These are phyloP conservation scores for Tychaedon coryphoeus DNA, from an alignment of 2,113 vertebrate genomes.

Conservation along the genomic window DNA sequence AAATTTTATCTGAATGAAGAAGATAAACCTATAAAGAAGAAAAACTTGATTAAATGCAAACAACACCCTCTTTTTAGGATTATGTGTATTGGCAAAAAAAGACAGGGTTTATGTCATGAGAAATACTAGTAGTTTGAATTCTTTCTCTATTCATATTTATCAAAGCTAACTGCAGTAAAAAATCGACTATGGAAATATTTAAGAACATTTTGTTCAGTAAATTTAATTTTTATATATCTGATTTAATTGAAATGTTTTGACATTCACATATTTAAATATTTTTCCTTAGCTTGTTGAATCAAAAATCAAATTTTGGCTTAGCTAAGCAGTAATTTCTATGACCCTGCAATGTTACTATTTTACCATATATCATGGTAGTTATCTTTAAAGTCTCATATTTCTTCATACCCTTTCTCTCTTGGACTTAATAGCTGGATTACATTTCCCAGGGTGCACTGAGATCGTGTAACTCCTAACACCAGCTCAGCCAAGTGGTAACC, in stretches of 20 bases:
- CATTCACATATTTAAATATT: neutral
- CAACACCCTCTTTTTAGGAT: neutral
- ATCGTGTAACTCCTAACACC: neutral
- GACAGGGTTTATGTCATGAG: neutral
- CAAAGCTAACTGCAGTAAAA: neutral
- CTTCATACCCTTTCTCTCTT: neutral
- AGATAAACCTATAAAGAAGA: neutral
- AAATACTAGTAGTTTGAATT: neutral
- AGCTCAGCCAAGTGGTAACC: neutral
- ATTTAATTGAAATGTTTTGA: conserved; percentile 36
- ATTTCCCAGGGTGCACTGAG: neutral
- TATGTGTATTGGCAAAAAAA: neutral
- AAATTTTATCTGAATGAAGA: neutral
- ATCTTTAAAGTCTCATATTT: neutral
- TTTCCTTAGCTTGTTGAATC: neutral
- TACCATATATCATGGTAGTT: neutral
- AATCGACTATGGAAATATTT: neutral
- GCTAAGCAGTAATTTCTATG: neutral
- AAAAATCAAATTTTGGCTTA: conserved; percentile 19
- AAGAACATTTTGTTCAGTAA: neutral
- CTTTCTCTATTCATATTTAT: neutral
- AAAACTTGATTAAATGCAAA: neutral
- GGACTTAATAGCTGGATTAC: neutral
- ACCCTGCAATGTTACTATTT: neutral
- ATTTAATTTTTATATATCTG: conserved; percentile 37